Evolutionary conservation across 2,797 vertebrate genomes (phyloP).

Genomic region (Hydrolagus colliei): DNA sequence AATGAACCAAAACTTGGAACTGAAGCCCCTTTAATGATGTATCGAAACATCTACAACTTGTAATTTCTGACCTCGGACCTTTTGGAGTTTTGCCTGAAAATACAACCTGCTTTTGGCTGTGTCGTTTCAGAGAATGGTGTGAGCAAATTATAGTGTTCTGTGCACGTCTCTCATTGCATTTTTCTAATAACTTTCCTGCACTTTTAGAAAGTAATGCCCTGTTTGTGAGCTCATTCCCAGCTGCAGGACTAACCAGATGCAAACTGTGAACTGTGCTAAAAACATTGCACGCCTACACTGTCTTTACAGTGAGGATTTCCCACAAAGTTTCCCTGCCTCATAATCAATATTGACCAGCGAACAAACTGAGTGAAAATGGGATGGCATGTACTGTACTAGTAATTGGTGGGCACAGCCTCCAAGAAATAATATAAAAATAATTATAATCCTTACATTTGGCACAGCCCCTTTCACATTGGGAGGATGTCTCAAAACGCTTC

Average conservation of each 20-base stretch:
- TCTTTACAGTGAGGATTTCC: not conserved
- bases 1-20: conserved; percentile 38
- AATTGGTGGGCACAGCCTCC: not conserved
- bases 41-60: conserved; percentile 37
- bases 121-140: not conserved
- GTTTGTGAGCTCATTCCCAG: not conserved
- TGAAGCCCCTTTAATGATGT: conserved; percentile 36
- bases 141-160: not conserved
- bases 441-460: too few relatives aligned
- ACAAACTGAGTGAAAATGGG: not conserved
- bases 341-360: not conserved
- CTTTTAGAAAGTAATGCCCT: not conserved
- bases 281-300: not conserved
- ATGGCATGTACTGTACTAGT: not conserved
- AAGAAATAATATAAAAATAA: not conserved
- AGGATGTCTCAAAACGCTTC: too few relatives aligned
- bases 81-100: conserved; percentile 15
- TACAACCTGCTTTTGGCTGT: not conserved
- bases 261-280: too few relatives aligned
- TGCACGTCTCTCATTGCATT: not conserved
- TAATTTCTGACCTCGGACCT: conserved; percentile 30
- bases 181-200: not conserved
- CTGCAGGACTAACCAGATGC: too few relatives aligned
- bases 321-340: not conserved
- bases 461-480: too few relatives aligned